A percentile compares a stretch with the other conserved stretches of the same genome.
These are phyloP conservation scores for Nyctibius bracteatus DNA, from an alignment of 2,113 vertebrate species.

Conservation along the genomic window DNA sequence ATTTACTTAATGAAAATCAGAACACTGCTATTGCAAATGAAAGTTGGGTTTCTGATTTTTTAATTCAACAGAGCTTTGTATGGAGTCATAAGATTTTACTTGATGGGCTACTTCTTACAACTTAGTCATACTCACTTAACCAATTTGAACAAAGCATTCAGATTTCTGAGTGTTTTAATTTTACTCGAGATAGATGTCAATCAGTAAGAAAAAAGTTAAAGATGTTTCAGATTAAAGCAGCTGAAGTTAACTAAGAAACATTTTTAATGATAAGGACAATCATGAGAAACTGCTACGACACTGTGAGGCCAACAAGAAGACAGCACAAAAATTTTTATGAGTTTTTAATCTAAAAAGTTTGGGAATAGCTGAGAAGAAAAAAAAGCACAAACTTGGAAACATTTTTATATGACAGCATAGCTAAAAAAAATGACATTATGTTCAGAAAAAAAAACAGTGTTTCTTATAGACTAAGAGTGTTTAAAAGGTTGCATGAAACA, in stretches of 20 bases:
- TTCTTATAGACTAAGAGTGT: neutral
- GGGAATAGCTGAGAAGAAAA: neutral
- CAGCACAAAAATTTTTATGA: neutral
- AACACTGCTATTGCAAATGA: conserved; percentile 60
- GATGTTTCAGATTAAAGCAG: neutral
- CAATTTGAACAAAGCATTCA: conserved; percentile 5
- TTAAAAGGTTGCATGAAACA: neutral
- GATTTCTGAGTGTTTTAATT: neutral
- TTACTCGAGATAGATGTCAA: neutral
- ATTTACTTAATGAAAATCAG: conserved; percentile 77
- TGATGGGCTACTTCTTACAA: conserved; percentile 59
- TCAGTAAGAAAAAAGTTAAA: neutral
- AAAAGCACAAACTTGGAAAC: neutral
- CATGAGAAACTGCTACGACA: neutral
- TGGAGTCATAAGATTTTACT: conserved; percentile 15
- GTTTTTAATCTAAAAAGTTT: neutral
- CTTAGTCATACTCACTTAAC: conserved; percentile 41
- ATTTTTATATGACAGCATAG: neutral
- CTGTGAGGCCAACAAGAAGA: neutral
- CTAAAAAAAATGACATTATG: neutral
- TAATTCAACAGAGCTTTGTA: conserved; percentile 40
- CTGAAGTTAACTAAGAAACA: neutral
- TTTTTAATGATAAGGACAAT: neutral
- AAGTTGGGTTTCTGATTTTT: conserved; percentile 19
- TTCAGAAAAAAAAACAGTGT: neutral